These are phyloP conservation scores for Poeciliopsis paucimaculata DNA, from an alignment of 2,797 vertebrate genomes.

Conservation along the genomic window DNA sequence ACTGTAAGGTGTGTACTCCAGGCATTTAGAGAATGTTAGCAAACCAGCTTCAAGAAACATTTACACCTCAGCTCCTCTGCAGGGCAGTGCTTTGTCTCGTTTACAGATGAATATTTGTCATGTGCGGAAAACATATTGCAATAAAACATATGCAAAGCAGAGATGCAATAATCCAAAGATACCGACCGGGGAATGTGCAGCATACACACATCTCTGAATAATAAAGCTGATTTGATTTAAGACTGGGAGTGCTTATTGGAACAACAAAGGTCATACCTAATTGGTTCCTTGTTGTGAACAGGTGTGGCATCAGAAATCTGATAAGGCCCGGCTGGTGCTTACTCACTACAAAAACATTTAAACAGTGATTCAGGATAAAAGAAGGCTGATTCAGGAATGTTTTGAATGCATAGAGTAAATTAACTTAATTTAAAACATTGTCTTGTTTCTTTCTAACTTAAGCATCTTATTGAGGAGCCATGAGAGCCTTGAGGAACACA, in stretches of 20 bases:
- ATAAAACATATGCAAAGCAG: slow-evolving; percentile 15
- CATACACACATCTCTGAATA: slow-evolving; percentile 18
- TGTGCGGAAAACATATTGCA: slow-evolving; percentile 39
- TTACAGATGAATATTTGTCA: slow-evolving; percentile 26
- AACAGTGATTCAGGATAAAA: background rate
- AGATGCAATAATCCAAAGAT: slow-evolving; percentile 53
- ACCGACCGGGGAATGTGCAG: slow-evolving; percentile 49
- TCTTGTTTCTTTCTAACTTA: background rate
- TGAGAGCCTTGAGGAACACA: slow-evolving; percentile 12
- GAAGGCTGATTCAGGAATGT: background rate
- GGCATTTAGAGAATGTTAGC: background rate
- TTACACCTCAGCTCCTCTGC: slow-evolving; percentile 2
- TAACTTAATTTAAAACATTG: slow-evolving; percentile 7
- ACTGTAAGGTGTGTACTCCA: background rate
- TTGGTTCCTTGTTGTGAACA: background rate
- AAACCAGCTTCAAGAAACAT: background rate
- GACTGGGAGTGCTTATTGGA: slow-evolving; percentile 25
- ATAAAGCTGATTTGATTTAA: slow-evolving; percentile 41
- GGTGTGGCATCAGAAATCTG: background rate
- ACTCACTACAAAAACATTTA: background rate
- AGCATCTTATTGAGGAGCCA: slow-evolving; percentile 3
- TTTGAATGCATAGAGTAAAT: background rate
- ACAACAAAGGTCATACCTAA: slow-evolving; percentile 4
- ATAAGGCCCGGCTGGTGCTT: background rate
- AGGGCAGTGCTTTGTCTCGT: slow-evolving; percentile 23